phyloP scores from a whole-genome alignment of 1,140 invertebrate species.

The Pinna nobilis region DNA sequence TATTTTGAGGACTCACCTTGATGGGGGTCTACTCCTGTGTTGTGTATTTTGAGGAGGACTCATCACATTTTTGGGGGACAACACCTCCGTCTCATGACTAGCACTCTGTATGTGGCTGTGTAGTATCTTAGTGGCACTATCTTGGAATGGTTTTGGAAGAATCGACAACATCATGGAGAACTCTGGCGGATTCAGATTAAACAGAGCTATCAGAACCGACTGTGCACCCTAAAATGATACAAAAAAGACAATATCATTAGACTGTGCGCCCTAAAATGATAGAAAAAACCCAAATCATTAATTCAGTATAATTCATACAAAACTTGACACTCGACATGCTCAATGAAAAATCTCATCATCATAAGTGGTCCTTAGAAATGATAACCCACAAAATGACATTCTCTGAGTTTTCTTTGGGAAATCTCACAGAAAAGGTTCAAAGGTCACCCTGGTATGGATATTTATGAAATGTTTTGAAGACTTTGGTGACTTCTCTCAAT shows the following conservation, averaged over 20 bases:
- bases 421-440: too few relatives aligned
- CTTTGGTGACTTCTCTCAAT: too few relatives aligned
- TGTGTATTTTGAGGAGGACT: constrained; percentile 64
- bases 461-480: too few relatives aligned
- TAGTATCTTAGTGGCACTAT: constrained; percentile 88
- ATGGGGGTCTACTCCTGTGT: constrained; percentile 62
- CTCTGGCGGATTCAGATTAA: constrained; percentile 92
- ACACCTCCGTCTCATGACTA: constrained; percentile 71
- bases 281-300: neutral
- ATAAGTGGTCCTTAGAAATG: too few relatives aligned
- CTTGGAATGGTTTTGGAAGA: constrained; percentile 86
- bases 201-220: constrained; percentile 87
- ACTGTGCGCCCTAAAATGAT: neutral
- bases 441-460: too few relatives aligned
- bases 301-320: neutral
- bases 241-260: neutral
- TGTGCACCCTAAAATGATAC: constrained; percentile 79
- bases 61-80: constrained; percentile 69
- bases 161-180: constrained; percentile 88
- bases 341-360: too few relatives aligned
- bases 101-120: constrained; percentile 83
- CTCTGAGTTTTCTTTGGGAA: too few relatives aligned
- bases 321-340: neutral
- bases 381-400: too few relatives aligned
- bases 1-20: constrained; percentile 61